phyloP scores from a whole-genome alignment of 2,888 invertebrate genomes.

The Autographa gamma region DNA sequence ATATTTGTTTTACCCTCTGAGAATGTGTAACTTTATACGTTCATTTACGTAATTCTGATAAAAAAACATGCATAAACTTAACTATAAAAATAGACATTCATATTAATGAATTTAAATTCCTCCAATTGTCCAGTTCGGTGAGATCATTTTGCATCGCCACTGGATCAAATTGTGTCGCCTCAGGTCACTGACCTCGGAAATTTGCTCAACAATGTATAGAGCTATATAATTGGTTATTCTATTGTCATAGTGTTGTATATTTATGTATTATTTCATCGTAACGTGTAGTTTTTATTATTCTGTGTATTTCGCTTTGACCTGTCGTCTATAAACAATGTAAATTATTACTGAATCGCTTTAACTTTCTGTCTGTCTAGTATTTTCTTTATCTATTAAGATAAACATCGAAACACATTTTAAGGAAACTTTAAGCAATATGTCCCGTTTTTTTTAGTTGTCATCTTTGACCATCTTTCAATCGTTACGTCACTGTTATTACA shows the following conservation, averaged over 20 bases:
- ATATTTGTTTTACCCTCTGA: too few relatives aligned
- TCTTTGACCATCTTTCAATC: too few relatives aligned
- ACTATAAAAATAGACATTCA: not conserved
- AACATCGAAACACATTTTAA: too few relatives aligned
- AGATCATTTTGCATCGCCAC: constrained; percentile 47
- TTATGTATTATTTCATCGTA: not conserved
- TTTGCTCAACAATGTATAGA: constrained; percentile 27
- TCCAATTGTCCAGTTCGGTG: constrained; percentile 42
- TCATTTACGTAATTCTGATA: too few relatives aligned
- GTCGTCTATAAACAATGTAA: not conserved
- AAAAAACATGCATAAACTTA: too few relatives aligned
- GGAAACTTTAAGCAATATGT: too few relatives aligned
- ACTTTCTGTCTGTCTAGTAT: too few relatives aligned
- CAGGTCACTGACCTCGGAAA: constrained; percentile 37
- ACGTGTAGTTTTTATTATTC: not conserved
- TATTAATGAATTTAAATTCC: constrained; percentile 46
- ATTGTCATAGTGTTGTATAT: not conserved
- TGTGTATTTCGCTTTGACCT: not conserved
- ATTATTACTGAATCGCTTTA: not conserved
- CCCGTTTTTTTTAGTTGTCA: too few relatives aligned
- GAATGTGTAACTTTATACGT: too few relatives aligned
- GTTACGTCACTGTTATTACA: too few relatives aligned
- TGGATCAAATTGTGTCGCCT: constrained; percentile 37
- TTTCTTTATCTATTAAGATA: too few relatives aligned
- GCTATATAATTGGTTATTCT: not conserved